Evolutionary conservation across 1,140 invertebrate genomes (phyloP).

Genomic region (Piezodorus guildinii): DNA sequence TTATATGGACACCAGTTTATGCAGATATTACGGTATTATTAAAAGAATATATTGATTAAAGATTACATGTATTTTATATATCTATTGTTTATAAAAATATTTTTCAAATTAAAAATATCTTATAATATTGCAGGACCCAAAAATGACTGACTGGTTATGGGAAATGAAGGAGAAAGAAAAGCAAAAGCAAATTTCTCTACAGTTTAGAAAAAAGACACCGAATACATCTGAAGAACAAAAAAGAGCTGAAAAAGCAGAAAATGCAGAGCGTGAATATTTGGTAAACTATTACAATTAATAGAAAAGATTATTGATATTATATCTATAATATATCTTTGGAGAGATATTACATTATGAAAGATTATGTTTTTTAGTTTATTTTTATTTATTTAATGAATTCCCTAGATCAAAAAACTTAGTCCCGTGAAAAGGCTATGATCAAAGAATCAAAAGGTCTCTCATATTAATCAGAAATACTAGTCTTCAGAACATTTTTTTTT

Average conservation of each 20-base stretch:
- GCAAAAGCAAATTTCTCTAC: slow-evolving; percentile 57
- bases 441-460: too few species aligned
- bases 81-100: not conserved
- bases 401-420: too few species aligned
- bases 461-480: too few species aligned
- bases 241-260: slow-evolving; percentile 32
- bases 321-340: too few species aligned
- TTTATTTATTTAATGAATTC: too few species aligned
- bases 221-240: not conserved
- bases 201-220: slow-evolving; percentile 40
- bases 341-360: too few species aligned
- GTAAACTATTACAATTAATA: not conserved
- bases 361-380: too few species aligned
- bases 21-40: slow-evolving; percentile 63
- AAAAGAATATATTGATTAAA: not conserved
- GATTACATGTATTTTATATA: slow-evolving; percentile 6
- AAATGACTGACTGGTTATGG: slow-evolving; percentile 82
- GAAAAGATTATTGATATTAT: too few species aligned
- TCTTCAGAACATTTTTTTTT: too few species aligned
- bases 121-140: slow-evolving; percentile 51
- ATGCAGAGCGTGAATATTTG: slow-evolving; percentile 38
- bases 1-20: slow-evolving; percentile 86
- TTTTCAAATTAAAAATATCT: slow-evolving; percentile 13
- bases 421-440: too few species aligned
- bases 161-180: slow-evolving; percentile 63